Evolutionary conservation across 2,888 invertebrate species (phyloP).

Genomic region (Pachycephus smyrnensis): DNA sequence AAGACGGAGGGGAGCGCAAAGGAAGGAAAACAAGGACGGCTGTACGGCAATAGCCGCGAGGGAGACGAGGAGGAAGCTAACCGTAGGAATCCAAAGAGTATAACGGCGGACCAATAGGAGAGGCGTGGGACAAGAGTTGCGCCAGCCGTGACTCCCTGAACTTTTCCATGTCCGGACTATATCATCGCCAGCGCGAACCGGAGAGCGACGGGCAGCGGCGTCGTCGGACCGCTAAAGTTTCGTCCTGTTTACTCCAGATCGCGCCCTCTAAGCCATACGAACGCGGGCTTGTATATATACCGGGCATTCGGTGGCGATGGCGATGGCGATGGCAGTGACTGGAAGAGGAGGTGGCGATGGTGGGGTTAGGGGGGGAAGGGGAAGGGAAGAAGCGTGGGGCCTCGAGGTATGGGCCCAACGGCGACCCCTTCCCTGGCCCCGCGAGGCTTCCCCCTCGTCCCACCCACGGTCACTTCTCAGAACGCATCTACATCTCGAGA

Average conservation of each 20-base stretch:
- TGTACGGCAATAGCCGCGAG: conserved; percentile 1
- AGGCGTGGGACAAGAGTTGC: conserved; percentile 18
- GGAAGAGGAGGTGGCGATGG: conserved; percentile 1
- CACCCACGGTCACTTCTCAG: conserved; percentile 39
- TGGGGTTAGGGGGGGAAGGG: not conserved
- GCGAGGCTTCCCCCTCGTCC: conserved; percentile 26
- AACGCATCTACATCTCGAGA: conserved; percentile 55
- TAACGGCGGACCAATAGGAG: conserved; percentile 35
- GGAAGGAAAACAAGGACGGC: not conserved
- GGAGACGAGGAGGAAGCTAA: conserved; percentile 25
- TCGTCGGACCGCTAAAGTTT: conserved; percentile 44
- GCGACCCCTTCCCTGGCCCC: not conserved
- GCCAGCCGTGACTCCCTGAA: conserved; percentile 22
- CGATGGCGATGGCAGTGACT: not conserved
- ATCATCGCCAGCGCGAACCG: conserved; percentile 35
- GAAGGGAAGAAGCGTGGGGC: conserved; percentile 9
- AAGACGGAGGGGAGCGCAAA: not conserved
- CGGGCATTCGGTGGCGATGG: not conserved
- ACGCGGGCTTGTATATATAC: not conserved
- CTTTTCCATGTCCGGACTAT: conserved; percentile 45
- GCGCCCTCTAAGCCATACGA: conserved; percentile 11
- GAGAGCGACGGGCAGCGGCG: conserved; percentile 19
- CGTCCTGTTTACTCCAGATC: conserved; percentile 48
- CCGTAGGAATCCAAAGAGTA: not conserved
- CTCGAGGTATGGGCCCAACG: conserved; percentile 6